Base-by-base conservation (phyloP, 1,140 invertebrate genomes). In the Aporrectodea caliginosa region DNA sequence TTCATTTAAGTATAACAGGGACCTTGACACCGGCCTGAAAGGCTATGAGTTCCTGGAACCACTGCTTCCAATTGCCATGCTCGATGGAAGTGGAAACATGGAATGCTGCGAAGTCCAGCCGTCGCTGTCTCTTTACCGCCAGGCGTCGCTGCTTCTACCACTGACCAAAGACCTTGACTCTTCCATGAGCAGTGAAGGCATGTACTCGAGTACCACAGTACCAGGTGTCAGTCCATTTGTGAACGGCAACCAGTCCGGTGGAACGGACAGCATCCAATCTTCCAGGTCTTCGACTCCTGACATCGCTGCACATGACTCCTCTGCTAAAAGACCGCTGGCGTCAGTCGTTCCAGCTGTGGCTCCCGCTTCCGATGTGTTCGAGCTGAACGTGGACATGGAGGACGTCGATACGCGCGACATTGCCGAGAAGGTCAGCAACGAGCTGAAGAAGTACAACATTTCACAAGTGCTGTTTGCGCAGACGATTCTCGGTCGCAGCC, bases 381-480 rank as follows among this genome's bases (percentile, higher is more conserved):
- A 76, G 16, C 14, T 76, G n/a, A 22, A 58, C 22, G 22, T 58
- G 22, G 43, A 58, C 43, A 58, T 58, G 43, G 43, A 58, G 22
- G 6, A 58, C 22, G 43, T 58, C 22, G 75, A 76, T 76, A 76
- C 75, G 16, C 33, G 43, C 6, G 75, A 76, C 43, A 35, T 76
- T 30, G 75, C 75, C 29, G 75, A 76, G 43, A 76, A 96, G 86
- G 99, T 99, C 86, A 98, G 95, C 86, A 96, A 96, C 34, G 98
- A 99, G 89, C 90, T 99, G 78, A 99, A 99, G 89, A 91, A 98
- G 84, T 99, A 99, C 90, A 97, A 95, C 88, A 99, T 99, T 89
- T 98, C 98, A 31, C 98, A 99, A 89, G 98, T 98, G 73, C 98
- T 99, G 85, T 99, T 99, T 89, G 98, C 98, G 34, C 97, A 99